phyloP scores from a whole-genome alignment of 2,797 vertebrate species.

The Oreortyx pictus region DNA sequence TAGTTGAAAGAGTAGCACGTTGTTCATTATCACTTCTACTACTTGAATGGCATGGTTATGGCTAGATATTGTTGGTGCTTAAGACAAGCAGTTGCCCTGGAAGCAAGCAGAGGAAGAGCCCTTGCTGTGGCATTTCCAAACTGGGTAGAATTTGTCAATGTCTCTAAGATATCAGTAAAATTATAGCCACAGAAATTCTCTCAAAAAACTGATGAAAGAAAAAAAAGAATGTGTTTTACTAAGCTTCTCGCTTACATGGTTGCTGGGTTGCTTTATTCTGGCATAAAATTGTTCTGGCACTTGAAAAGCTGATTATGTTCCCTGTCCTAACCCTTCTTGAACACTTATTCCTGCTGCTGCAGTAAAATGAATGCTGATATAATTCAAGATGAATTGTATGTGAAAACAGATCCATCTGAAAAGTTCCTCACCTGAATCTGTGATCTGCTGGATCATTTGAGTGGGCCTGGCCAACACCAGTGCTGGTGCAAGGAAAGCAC shows the following conservation, averaged over 20 bases:
- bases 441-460: not conserved
- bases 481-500: not conserved
- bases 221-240: not conserved
- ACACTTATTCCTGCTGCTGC: not conserved
- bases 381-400: not conserved
- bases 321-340: not conserved
- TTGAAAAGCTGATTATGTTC: not conserved
- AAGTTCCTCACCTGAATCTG: constrained; percentile 19
- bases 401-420: not conserved
- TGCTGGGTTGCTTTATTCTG: not conserved
- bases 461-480: not conserved
- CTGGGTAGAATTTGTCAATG: not conserved
- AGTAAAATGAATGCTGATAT: not conserved
- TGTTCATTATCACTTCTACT: not conserved
- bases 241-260: not conserved
- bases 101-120: not conserved
- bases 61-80: not conserved
- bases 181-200: not conserved
- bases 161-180: not conserved
- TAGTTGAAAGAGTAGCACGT: not conserved
- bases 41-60: not conserved
- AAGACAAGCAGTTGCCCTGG: not conserved
- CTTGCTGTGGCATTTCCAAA: not conserved
- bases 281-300: not conserved
- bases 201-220: not conserved